These are phyloP conservation scores for Hypomesus transpacificus DNA, from an alignment of 2,113 vertebrate genomes.

Conservation along the genomic window DNA sequence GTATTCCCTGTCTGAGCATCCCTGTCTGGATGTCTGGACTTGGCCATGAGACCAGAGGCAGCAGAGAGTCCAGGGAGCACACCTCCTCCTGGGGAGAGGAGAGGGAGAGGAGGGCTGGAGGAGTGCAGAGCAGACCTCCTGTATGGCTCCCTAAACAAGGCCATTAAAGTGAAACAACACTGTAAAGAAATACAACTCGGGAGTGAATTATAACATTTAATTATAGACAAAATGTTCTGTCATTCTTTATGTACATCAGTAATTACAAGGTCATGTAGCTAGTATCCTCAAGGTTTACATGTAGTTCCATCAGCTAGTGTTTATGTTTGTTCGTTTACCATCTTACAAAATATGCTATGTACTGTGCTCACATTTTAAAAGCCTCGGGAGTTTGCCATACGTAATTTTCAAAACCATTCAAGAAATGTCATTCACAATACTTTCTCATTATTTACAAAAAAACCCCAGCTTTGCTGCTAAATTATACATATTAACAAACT, in stretches of 20 bases:
- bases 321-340: conserved; percentile 77
- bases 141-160: neutral
- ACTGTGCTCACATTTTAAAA: conserved; percentile 68
- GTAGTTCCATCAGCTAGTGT: conserved; percentile 56
- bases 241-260: conserved; percentile 86
- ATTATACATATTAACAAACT: conserved; percentile 96
- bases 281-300: conserved; percentile 78
- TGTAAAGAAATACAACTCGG: too few relatives aligned
- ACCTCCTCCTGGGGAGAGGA: too few relatives aligned
- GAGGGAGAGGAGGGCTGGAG: neutral
- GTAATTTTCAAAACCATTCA: conserved; percentile 77
- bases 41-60: neutral
- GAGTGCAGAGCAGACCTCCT: neutral
- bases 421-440: conserved; percentile 91
- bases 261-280: conserved; percentile 86
- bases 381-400: conserved; percentile 65
- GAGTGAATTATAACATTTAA: conserved; percentile 78
- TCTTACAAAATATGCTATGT: conserved; percentile 83
- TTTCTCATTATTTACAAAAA: conserved; percentile 89
- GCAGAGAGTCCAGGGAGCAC: too few relatives aligned
- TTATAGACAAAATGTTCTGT: conserved; percentile 80
- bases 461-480: conserved; percentile 77
- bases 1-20: too few relatives aligned
- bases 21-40: conserved; percentile 11
- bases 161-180: neutral